Conservation (phyloP, 2,797 vertebrate species). For the Enteromius radiatus region DNA sequence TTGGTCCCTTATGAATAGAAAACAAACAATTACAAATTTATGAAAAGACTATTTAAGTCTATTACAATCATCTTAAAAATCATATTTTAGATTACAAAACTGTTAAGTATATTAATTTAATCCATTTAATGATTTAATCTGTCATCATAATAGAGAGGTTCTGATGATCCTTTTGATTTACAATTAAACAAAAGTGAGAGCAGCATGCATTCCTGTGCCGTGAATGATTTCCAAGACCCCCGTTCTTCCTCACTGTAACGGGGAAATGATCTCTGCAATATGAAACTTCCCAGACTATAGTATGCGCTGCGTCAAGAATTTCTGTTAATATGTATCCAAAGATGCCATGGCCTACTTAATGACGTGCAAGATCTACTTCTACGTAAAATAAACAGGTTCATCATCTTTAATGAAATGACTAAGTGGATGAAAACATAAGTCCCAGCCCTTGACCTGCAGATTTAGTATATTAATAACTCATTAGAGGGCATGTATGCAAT, state of each 20-base stretch:
- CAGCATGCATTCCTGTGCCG: background rate
- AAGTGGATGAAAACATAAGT: background rate
- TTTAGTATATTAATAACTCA: constrained; percentile 53
- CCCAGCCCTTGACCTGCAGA: background rate
- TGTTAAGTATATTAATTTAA: background rate
- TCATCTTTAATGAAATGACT: background rate
- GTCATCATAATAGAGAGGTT: background rate
- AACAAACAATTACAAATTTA: background rate
- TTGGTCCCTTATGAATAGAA: background rate
- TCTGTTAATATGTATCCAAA: background rate
- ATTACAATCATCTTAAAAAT: background rate
- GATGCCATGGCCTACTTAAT: no score
- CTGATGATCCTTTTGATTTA: background rate
- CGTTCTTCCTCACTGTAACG: background rate
- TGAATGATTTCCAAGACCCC: constrained; percentile 8
- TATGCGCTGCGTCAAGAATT: constrained; percentile 1
- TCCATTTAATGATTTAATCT: background rate
- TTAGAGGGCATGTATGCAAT: background rate
- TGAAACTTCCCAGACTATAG: constrained; percentile 5
- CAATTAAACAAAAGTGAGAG: background rate
- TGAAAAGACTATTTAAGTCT: background rate
- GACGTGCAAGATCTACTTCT: no score
- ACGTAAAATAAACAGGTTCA: background rate
- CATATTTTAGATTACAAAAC: background rate
- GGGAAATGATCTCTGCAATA: constrained; percentile 10